Evolutionary conservation across 2,797 vertebrate genomes (phyloP), one percentile per base, ranked within the genome.

Genomic region (Atherinosoma microstoma): DNA sequence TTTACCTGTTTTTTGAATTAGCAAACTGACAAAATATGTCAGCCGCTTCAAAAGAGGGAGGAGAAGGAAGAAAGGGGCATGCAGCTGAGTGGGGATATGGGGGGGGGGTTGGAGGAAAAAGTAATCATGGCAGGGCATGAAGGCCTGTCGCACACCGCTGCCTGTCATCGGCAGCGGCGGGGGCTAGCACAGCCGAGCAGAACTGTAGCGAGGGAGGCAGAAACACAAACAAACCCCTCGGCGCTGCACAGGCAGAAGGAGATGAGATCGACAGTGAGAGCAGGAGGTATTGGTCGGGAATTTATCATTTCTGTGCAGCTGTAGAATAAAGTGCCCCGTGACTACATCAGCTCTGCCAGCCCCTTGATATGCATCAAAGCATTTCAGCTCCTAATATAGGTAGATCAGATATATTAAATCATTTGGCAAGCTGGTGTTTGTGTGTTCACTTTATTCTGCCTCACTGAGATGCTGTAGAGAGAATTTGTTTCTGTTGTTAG

Each of bases 21-120:
- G 79, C 82, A 65, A 72, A 29, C 47, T 89, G 87, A 89, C 90
- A 89, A 76, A 83, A 90, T 90, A 83, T 88, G 87, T 90, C 89
- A 86, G 79, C 53, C 6, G 35, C 67, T 68, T 73, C 64, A 51
- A 47, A 53, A 10, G 42, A 35, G 34, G 47, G 32, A 38, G 49
- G 4, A 49, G 30, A 2, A 13, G n/a, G 24, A 13, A 6, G n/a
- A 8, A 3, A 4, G 61, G 61, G 58, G 70, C 22, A 53, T 1
- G 10, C n/a, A 24, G 64, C 35, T 58, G 62, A 67, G 67, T 20
- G 1, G 24, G 62, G 51, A 47, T 29, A 30, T 22, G 22, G 20
- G 34, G 53, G 30, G 29, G 13, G 22, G 47, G 47, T 22, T 34
- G 60, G 54, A 36, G 69, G 73, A 49, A 81, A 77, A 80, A 82